Evolutionary conservation across 2,888 invertebrate genomes (phyloP), one percentile per base, ranked within the genome.

Genomic region (Pinctada fucata): DNA sequence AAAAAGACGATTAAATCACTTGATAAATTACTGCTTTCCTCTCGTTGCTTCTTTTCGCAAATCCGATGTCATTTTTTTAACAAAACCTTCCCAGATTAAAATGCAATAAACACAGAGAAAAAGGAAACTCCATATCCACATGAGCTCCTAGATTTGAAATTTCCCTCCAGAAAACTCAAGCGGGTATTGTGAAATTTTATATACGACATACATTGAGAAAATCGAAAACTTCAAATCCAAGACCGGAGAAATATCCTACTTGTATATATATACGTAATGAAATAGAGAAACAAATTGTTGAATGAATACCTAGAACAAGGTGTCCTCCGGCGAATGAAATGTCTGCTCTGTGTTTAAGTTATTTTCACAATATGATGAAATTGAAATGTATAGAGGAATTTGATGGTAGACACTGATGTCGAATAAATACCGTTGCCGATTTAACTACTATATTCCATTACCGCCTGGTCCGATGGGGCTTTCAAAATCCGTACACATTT

Each of bases 391-490:
- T 71, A 75, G 65, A 75, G 74, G 65, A 52, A 63, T 74, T 69
- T 69, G 78, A 75, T 75, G 49, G 75, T 63, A 70, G 75, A 69
- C 75, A 75, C 77, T 75, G 75, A 75, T 75, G 70, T 75, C 71
- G 77, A 75, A 80, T 80, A 80, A 80, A 80, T 77, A 80, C 77
- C 78, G 75, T 75, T 77, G 68, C 72, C 69, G 76, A 80, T 80
- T 78, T 80, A 72, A 72, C 72, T 72, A 79, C 69, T 68, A 66
- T 74, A 72, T 75, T 77, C 80, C 80, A 80, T 80, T 80, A 80
- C 72, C 66, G 52, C 47, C 47, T n/a, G 68, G 64, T 69, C 64
- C 78, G 68, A 68, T 64, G 69, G 78, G 78, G 73, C 69, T 72
- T 67, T 52, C 66, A 4, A 65, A 51, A 64, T 73, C 72, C 78